A percentile compares a stretch with the other conserved stretches of the same genome.
These are phyloP conservation scores for Pyrrhosoma nymphula DNA, from an alignment of 2,888 invertebrate genomes.

Conservation along the genomic window DNA sequence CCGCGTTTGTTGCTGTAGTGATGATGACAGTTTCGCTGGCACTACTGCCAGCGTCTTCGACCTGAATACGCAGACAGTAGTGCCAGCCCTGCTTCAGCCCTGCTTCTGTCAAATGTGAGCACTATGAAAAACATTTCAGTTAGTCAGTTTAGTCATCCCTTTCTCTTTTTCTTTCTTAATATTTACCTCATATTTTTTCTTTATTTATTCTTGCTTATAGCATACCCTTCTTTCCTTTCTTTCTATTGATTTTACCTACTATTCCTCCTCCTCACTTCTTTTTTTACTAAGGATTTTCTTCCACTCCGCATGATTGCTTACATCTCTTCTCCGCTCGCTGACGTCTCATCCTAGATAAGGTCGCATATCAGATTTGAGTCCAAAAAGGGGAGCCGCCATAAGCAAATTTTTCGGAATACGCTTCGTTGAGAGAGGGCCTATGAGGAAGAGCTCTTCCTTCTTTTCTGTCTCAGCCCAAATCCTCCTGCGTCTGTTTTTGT, in stretches of 20 bases:
- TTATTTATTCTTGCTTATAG: background rate
- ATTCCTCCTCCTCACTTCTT: background rate
- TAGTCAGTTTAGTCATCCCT: background rate
- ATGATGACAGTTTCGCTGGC: no score
- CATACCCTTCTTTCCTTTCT: background rate
- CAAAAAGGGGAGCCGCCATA: background rate
- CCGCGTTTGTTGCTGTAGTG: no score
- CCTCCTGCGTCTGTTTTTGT: background rate
- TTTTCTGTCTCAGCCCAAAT: background rate
- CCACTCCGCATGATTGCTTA: background rate
- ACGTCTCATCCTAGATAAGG: background rate
- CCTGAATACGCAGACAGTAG: no score
- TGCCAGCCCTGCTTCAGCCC: no score
- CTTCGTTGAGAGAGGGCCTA: background rate
- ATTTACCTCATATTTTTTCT: background rate
- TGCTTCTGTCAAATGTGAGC: background rate
- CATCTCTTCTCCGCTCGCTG: background rate
- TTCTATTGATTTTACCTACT: background rate
- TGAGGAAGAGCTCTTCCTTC: background rate
- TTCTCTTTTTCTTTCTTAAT: background rate
- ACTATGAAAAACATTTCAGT: background rate
- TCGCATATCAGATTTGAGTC: background rate
- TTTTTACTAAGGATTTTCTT: background rate
- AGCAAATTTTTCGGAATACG: background rate
- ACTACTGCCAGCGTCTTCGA: no score